Base-by-base conservation (phyloP, 2,113 vertebrate species). In the Paradoxurus hermaphroditus region DNA sequence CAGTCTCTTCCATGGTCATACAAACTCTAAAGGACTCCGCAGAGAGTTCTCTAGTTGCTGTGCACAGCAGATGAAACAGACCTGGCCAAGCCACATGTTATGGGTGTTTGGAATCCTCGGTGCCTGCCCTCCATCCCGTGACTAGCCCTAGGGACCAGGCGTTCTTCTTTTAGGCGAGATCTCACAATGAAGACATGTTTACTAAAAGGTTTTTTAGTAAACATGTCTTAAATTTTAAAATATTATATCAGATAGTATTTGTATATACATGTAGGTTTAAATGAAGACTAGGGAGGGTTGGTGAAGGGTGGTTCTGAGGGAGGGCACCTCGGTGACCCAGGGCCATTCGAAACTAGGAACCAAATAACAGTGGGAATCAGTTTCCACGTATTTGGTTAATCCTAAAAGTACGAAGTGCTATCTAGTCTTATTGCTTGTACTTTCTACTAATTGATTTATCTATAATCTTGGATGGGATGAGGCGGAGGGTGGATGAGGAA, bases 341-440 rank as follows among this genome's bases (percentile, higher is more conserved):
- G 91, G 92, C 70, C 91, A 82, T 70, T 87, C 0, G 9, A 72
- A 95, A 88, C 70, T 67, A 94, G 89, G 90, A 96, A 97, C 95
- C 84, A 23, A 46, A 63, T 81, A 90, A 92, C 44, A 94, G 96
- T 84, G 7, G 1, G 53, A 90, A 88, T 97, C 67, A 7, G 95
- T 95, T 91, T 95, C 90, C 94, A 96, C 4, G 46, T 88, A 95
- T 97, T 97, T 97, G 97, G 94, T 98, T 97, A 92, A 96, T 96
- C 39, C 90, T 68, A 21, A 75, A 95, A 97, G 70, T 82, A 95
- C n/a, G 72, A 97, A 95, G 90, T 94, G 92, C 97, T 97, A 94
- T 51, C 85, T 97, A 97, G 92, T 91, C 92, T 98, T 98, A 97
- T 98, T 98, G 98, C 97, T 98, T 97, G 78, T 94, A 86, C 95